Evolutionary conservation across 2,113 vertebrate genomes (phyloP).

Genomic region (Puntigrus tetrazona): DNA sequence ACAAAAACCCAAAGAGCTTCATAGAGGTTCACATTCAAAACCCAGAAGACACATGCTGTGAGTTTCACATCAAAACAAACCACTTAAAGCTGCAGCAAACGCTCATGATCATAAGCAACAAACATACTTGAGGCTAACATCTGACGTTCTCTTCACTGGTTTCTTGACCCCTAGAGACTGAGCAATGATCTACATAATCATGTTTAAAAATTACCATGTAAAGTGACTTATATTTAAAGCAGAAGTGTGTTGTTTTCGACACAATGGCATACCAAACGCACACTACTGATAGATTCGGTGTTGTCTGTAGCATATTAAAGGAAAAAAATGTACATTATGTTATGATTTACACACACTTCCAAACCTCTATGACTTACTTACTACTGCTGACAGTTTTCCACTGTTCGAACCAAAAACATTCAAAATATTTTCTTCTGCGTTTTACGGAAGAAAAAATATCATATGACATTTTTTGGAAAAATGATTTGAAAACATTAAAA

Average conservation of each 20-base stretch:
- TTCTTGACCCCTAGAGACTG: not conserved
- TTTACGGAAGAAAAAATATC: not conserved
- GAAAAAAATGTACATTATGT: not conserved
- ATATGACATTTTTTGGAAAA: not conserved
- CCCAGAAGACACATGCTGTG: not conserved
- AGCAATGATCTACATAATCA: not conserved
- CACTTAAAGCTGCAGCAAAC: not conserved
- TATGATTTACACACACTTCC: not conserved
- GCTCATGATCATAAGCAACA: not conserved
- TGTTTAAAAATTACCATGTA: not conserved
- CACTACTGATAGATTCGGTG: too few relatives aligned
- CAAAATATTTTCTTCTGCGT: not conserved
- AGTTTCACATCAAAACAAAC: not conserved
- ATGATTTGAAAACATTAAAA: not conserved
- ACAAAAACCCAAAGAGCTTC: not conserved
- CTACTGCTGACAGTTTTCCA: not conserved
- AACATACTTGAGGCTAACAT: not conserved
- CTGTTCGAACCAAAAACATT: too few relatives aligned
- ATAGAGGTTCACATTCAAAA: slow-evolving; percentile 5
- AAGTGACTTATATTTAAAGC: not conserved
- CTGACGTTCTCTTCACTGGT: not conserved
- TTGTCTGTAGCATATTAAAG: not conserved
- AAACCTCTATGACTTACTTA: not conserved
- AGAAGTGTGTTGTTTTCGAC: not conserved
- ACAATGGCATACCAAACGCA: not conserved